Evolutionary conservation across 2,888 invertebrate genomes (phyloP), one percentile per base, ranked within the genome.

Genomic region (Dilophus febrilis): DNA sequence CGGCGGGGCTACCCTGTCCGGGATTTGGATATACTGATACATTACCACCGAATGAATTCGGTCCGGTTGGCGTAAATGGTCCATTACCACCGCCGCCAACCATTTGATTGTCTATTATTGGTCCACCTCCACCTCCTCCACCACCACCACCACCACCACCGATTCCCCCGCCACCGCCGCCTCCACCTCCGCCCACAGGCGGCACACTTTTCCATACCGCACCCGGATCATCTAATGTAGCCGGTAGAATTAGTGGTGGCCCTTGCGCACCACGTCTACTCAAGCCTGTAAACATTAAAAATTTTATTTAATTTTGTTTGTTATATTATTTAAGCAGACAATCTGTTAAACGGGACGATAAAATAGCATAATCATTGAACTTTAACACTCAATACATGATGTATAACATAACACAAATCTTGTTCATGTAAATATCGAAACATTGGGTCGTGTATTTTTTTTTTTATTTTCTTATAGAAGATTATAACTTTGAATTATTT

Each of bases 181-280:
- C 83, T 47, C 84, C 84, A 56, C 81, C 71, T 54, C 58, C 55
- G 55, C 63, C 64, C 49, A 74, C 84, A 56, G 81, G 71, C 54
- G 59, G 55, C 55, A 63, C 64, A 49, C 74, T 77, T 73, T 84
- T 85, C 85, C 84, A 84, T 64, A 76, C 77, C 56, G 73, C 70
- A 58, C 72, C 66, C 56, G 74, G 72, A 66, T 78, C 78, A 68
- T 78, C 78, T 73, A 78, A 75, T 61, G 75, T 74, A 67, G 75
- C 71, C 61, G 77, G 71, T 65, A 72, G 67, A 65, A 70, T 69
- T 65, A 71, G 68, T 63, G 71, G 27, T 26, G 22, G 22, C 4
- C 35, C 35, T 7, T 26, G 35, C 12, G 35, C 55, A 48, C 58
- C 79, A 65, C 81, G 78, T 71, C 85, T 77, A 73, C 81, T 83